Evolutionary conservation across 2,113 vertebrate genomes (phyloP), one percentile per base, ranked within the genome.

Genomic region (Ia io): DNA sequence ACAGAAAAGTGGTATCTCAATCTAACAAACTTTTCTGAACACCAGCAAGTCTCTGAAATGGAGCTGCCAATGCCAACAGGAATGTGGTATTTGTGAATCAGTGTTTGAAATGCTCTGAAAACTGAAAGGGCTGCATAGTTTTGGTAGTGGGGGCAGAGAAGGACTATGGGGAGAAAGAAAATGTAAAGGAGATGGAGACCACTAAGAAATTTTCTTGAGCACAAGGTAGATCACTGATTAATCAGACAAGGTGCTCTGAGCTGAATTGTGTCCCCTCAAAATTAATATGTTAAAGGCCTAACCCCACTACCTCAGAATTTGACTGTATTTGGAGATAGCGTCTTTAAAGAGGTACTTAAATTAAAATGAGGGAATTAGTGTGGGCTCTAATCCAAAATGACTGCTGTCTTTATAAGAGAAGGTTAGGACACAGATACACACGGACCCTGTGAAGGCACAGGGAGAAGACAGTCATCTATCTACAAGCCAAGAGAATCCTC

Each of bases 181-280:
- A 90, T 28, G 47, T 65, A 82, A 77, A 76, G 30, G 7, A 87
- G 14, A 23, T 12, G 69, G 35, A 80, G 16, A 47, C 28, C 35
- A 37, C 18, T 49, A 37, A 44, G 28, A 77, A 78, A 76, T 37
- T 80, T 84, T 53, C 51, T 73, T 73, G 40, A 92, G 67, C 88
- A 92, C 91, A 90, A 80, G 95, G 20, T 69, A 70, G 23, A 88
- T 35, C 59, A 71, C 49, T 59, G 37, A 87, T 80, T 82, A 78
- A 86, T 16, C 63, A 71, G 76, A 80, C 22, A 40, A 67, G n/a
- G 23, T 65, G 16, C 40, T 53, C 32, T 14, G 40, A 42, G 16
- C 53, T 69, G 47, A 95, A 51, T 32, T 94, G 17, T 84, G 47
- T 65, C 8, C 6, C 59, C 59, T 93, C 35, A 61, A 85, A 93